Evolutionary conservation across 2,888 invertebrate genomes (phyloP).

Genomic region (Lasioglossum morio): DNA sequence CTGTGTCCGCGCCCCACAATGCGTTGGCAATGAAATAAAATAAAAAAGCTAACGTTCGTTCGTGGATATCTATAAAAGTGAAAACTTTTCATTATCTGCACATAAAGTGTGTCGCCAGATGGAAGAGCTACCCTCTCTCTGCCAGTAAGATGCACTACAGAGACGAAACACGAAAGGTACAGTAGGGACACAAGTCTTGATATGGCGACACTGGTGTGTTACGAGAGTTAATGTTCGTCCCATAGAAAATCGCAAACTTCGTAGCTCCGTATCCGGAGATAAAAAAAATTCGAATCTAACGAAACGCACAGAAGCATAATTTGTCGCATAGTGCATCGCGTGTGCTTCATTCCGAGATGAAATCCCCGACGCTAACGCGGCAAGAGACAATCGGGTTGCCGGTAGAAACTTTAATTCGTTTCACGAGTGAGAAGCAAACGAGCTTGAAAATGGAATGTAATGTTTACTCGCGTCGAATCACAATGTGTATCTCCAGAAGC

Average conservation of each 20-base stretch:
- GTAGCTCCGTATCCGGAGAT: neutral
- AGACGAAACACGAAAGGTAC: too few relatives aligned
- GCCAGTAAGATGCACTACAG: too few relatives aligned
- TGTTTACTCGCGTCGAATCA: constrained; percentile 2
- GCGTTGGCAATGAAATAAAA: too few relatives aligned
- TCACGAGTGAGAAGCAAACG: neutral
- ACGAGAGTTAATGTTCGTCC: neutral
- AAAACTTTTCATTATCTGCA: too few relatives aligned
- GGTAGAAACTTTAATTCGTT: neutral
- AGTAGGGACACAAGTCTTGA: too few relatives aligned
- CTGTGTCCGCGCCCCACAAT: neutral
- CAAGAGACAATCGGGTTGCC: neutral
- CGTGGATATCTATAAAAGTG: neutral
- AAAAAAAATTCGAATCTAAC: neutral
- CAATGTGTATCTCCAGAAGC: constrained; percentile 1
- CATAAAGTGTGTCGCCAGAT: too few relatives aligned
- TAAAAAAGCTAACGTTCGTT: too few relatives aligned
- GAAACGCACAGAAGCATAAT: neutral
- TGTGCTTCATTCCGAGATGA: neutral
- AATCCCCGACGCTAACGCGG: neutral
- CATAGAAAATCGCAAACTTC: neutral
- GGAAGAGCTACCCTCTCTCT: too few relatives aligned
- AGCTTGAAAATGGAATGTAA: constrained; percentile 7
- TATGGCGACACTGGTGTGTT: too few relatives aligned
- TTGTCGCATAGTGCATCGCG: neutral